Base-by-base conservation (phyloP, 2,797 vertebrate genomes). In the Tokudaia muenninki region DNA sequence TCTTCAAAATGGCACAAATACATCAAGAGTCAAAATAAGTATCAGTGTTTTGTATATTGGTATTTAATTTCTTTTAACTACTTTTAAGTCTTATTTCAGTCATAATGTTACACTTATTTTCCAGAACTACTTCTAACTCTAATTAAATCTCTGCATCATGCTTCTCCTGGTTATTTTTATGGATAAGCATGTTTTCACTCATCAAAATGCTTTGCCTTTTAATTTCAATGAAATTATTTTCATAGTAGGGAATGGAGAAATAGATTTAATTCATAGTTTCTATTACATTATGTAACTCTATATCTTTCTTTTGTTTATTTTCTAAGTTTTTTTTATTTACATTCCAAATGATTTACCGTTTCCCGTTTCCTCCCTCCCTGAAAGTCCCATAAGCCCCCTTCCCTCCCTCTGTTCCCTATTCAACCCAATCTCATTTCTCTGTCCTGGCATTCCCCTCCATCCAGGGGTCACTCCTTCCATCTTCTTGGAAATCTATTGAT, bases 1-100 rank as follows among this genome's bases (percentile, higher is more conserved):
- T 81, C n/a, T 94, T 96, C 29, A 97, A 92, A 97, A 50, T 82
- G 29, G 78, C 67, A 82, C 31, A 41, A 44, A 67, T 90, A 82
- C 41, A 84, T 50, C 41, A 8, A 77, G 82, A 57, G 52, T 90
- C 87, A 95, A 81, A 81, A 91, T 88, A 94, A 94, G 74, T 59
- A 29, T 70, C 84, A 88, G 6, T 44, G 24, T 65, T 94, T 91
- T 80, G 13, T 31, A 55, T 21, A 61, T 93, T 34, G 72, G 50
- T 22, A 47, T 13, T 86, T 91, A 92, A 87, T 37, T 92, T 4
- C 12, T 52, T 96, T 63, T 65, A 21, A 84, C 41, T 91, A 12
- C 9, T 61, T 1, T 92, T 80, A 78, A 72, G 90, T 55, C 41
- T 94, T 77, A 44, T 87, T 95, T 95, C 59, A 91, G 10, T 52